These are phyloP conservation scores for Novumbra hubbsi DNA, from an alignment of 2,797 vertebrate genomes.

Conservation along the genomic window DNA sequence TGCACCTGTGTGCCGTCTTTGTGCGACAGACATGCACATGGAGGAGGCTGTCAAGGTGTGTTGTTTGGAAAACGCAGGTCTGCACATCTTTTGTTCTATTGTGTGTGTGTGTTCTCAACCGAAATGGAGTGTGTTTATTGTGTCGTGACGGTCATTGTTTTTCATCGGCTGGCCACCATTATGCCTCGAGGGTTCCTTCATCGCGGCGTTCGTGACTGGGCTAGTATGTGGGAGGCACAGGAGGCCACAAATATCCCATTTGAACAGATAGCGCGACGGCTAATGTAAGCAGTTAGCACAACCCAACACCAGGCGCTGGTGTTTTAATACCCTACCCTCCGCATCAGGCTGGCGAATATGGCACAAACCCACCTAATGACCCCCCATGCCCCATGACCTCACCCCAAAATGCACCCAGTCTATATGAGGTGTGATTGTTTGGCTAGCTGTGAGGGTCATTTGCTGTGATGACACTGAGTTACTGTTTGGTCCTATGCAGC, in stretches of 20 bases:
- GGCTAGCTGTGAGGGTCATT: conserved; percentile 16
- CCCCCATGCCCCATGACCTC: not conserved
- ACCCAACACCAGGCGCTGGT: conserved; percentile 19
- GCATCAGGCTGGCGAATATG: not conserved
- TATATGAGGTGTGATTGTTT: not conserved
- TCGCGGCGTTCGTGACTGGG: conserved; percentile 64
- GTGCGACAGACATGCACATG: conserved; percentile 57
- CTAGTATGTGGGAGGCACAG: conserved; percentile 54
- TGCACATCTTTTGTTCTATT: conserved; percentile 52
- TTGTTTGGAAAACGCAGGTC: conserved; percentile 49
- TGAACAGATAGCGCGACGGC: conserved; percentile 35
- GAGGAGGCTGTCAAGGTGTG: conserved; percentile 59
- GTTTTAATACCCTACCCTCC: not conserved
- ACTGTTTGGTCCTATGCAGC: not conserved
- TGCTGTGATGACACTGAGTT: not conserved
- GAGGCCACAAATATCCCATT: conserved; percentile 54
- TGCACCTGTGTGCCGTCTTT: conserved; percentile 73
- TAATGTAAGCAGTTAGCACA: conserved; percentile 54
- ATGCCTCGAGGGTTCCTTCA: conserved; percentile 66
- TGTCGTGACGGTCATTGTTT: conserved; percentile 72
- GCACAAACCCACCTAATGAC: too few species aligned
- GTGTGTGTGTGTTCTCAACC: conserved; percentile 27
- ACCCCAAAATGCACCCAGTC: not conserved
- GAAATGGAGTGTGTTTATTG: conserved; percentile 37
- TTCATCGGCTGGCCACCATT: conserved; percentile 59